A percentile compares a stretch with the other conserved stretches of the same genome.
Conservation (phyloP, 92 coral and sea anemone genomes). For the Parazoanthus swiftii region DNA sequence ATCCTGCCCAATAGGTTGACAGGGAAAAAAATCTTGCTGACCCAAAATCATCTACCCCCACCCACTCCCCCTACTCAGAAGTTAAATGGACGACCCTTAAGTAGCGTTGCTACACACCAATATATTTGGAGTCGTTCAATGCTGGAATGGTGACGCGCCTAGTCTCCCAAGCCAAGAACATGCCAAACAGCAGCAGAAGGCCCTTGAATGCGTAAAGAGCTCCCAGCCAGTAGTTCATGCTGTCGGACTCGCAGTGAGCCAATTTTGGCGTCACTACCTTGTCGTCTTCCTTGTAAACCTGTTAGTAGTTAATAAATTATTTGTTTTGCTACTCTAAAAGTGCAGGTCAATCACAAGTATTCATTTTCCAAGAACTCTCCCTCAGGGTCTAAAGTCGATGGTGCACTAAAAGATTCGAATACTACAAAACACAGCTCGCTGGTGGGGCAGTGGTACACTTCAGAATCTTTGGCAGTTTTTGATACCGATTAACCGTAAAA, state of each 20-base stretch:
- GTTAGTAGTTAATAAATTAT: background rate
- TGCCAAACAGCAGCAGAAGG: slow-evolving; percentile 71
- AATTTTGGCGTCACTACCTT: slow-evolving; percentile 60
- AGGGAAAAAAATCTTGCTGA: too few relatives aligned
- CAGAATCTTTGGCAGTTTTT: too few relatives aligned
- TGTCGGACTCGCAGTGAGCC: slow-evolving; percentile 67
- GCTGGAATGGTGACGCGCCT: slow-evolving; percentile 87
- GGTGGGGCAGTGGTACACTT: background rate
- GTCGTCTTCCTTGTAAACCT: slow-evolving; percentile 65
- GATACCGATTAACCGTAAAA: too few relatives aligned
- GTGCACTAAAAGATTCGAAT: too few relatives aligned
- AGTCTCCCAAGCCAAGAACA: slow-evolving; percentile 92
- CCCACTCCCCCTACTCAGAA: too few relatives aligned
- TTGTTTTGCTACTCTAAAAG: background rate
- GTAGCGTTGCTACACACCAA: slow-evolving; percentile 49
- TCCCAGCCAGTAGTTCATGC: slow-evolving; percentile 74
- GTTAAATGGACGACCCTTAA: too few relatives aligned
- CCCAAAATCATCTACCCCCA: too few relatives aligned
- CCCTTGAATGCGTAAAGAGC: slow-evolving; percentile 79
- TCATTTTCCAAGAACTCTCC: too few relatives aligned
- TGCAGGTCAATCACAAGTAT: too few relatives aligned
- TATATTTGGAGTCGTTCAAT: slow-evolving; percentile 81
- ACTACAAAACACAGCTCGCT: too few relatives aligned
- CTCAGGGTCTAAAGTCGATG: too few relatives aligned
- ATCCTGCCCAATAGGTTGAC: too few relatives aligned